Evolutionary conservation across 2,888 invertebrate genomes (phyloP), one percentile per base, ranked within the genome.

Genomic region (Oxycera nigricornis): DNA sequence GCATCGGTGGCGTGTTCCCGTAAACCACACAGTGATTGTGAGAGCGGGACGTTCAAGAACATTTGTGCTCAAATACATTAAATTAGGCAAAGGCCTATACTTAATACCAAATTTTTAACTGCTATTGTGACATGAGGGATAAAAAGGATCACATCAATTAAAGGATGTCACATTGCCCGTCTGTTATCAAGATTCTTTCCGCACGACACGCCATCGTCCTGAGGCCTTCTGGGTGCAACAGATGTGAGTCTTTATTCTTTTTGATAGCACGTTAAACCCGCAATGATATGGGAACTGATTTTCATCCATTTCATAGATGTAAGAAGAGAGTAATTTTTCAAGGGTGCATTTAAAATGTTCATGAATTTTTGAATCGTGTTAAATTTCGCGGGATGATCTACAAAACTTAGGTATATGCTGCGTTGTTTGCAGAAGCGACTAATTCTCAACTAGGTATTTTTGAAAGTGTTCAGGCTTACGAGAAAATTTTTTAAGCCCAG

Each of bases 111-210:
- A 75, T 75, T 73, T 75, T 73, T 73, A 75, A 75, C 72, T 75
- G 59, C 57, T 75, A 75, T 75, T 75, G 75, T 75, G 75, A 75
- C 75, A 75, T 62, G 28, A 70, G 62, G 73, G 75, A 72, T 72
- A 52, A 65, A 75, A 75, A 30, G 75, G 73, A 75, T 73, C 73
- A 75, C 75, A 75, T 75, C 75, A 75, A 75, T 75, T 75, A 75
- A 73, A 75, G 35, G 39, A 57, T 73, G 75, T 75, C 75, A 73
- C 35, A 52, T 52, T 30, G 68, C 73, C 68, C 73, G 61, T 57
- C 68, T 73, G 68, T 35, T 50, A 61, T 50, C 68, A 22, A 39
- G 52, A 67, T 31, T 65, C 68, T n/a, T 70, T 46, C 61, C 22
- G 20, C 4, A 22, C 24, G 24, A 30, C 22, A 28, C 52, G 3